These are phyloP conservation scores for Notiomystis cincta DNA, from an alignment of 2,113 vertebrate species.

Conservation along the genomic window DNA sequence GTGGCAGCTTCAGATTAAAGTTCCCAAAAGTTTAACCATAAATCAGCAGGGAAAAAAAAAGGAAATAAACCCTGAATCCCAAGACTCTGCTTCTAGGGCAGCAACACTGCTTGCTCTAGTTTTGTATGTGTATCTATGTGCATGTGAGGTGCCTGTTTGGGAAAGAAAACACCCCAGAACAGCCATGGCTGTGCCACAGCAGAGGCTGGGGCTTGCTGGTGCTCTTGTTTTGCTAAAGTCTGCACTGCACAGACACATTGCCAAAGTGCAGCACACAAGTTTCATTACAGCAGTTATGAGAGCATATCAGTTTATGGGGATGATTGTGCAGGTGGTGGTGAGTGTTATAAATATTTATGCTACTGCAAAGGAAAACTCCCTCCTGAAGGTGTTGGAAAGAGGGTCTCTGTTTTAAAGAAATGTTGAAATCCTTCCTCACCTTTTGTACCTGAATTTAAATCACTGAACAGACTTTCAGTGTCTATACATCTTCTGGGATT, in stretches of 20 bases:
- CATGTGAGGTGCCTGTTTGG: not conserved
- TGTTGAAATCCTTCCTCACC: constrained; percentile 41
- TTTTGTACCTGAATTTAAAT: constrained; percentile 56
- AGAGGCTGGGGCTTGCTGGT: not conserved
- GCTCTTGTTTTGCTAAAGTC: constrained; percentile 56
- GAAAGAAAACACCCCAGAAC: constrained; percentile 23
- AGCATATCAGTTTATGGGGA: constrained; percentile 63
- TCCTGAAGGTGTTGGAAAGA: constrained; percentile 47
- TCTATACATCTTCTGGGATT: constrained; percentile 14
- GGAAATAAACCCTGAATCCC: not conserved
- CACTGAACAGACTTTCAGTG: constrained; percentile 53
- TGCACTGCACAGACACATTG: not conserved
- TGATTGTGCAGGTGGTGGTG: constrained; percentile 58
- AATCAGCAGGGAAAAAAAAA: not conserved
- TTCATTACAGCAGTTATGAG: constrained; percentile 51
- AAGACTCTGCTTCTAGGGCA: not conserved
- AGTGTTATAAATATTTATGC: constrained; percentile 65
- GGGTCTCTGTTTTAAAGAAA: constrained; percentile 55
- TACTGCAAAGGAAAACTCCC: constrained; percentile 54
- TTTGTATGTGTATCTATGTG: not conserved
- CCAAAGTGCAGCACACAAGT: not conserved
- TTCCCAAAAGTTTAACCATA: not conserved
- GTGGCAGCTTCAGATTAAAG: not conserved
- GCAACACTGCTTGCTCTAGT: not conserved
- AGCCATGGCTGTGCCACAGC: not conserved